Conservation (phyloP, 30 jellyfish, hydroid and myxozoan species). For the Aurelia aurita region DNA sequence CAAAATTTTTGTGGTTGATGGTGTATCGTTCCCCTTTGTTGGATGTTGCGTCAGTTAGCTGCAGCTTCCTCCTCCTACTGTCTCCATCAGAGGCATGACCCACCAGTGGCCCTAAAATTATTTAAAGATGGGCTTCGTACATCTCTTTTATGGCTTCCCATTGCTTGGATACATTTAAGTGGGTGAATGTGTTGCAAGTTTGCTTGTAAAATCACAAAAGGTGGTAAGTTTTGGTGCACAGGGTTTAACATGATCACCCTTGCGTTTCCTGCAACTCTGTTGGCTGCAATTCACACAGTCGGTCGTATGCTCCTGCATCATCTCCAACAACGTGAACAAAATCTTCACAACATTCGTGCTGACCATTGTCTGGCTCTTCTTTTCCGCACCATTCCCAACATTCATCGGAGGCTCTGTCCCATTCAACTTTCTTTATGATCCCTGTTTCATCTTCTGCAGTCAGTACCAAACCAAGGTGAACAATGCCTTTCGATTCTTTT, state of each 20-base stretch:
- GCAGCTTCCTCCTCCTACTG: slow-evolving; percentile 48
- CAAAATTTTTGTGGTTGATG: slow-evolving; percentile 24
- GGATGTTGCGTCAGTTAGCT: slow-evolving; percentile 22
- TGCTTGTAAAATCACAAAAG: slow-evolving; percentile 39
- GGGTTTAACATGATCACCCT: too few species aligned
- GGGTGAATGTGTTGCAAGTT: slow-evolving; percentile 40
- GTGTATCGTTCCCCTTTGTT: slow-evolving; percentile 29
- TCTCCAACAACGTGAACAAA: slow-evolving; percentile 11
- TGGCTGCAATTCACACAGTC: not conserved
- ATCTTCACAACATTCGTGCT: slow-evolving; percentile 13
- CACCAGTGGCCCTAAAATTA: slow-evolving; percentile 35
- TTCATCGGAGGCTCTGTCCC: not conserved
- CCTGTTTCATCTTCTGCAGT: slow-evolving; percentile 29
- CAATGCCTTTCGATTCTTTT: slow-evolving; percentile 11
- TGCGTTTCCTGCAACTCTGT: too few species aligned
- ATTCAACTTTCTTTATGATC: not conserved
- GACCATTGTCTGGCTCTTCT: not conserved
- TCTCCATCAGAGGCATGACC: slow-evolving; percentile 52
- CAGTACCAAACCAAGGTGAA: not conserved
- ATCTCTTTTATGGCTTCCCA: slow-evolving; percentile 19
- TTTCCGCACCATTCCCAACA: slow-evolving; percentile 25
- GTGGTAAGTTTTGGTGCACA: not conserved
- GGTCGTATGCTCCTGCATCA: slow-evolving; percentile 24
- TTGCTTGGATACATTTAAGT: slow-evolving; percentile 13
- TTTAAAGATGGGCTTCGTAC: slow-evolving; percentile 4